phyloP scores from a whole-genome alignment of 2,888 invertebrate genomes.

The Agrilus mali region DNA sequence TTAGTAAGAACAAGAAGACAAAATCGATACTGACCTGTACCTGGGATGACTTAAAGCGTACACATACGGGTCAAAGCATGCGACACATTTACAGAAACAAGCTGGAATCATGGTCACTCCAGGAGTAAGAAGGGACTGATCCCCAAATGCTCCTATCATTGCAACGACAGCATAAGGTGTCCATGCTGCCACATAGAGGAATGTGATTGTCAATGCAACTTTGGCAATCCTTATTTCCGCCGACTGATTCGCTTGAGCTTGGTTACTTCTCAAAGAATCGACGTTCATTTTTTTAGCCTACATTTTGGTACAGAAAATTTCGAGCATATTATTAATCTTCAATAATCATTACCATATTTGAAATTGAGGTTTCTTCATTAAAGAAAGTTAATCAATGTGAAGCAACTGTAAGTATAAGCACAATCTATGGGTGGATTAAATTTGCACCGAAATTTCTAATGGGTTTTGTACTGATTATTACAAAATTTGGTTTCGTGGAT shows the following conservation, averaged over 20 bases:
- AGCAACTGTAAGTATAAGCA: too few species aligned
- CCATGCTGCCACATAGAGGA: slow-evolving; percentile 77
- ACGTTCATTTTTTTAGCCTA: slow-evolving; percentile 86
- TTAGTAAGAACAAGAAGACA: slow-evolving; percentile 4
- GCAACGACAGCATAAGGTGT: slow-evolving; percentile 79
- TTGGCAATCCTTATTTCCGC: slow-evolving; percentile 79
- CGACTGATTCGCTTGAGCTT: slow-evolving; percentile 51
- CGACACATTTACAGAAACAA: slow-evolving; percentile 74
- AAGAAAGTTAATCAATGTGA: too few species aligned
- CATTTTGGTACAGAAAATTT: not conserved
- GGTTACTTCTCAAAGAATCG: slow-evolving; percentile 64
- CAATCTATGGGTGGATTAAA: too few species aligned
- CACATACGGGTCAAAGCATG: slow-evolving; percentile 84
- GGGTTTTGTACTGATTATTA: too few species aligned
- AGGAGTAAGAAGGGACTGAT: slow-evolving; percentile 58
- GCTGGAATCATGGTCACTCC: slow-evolving; percentile 79
- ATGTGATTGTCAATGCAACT: slow-evolving; percentile 77
- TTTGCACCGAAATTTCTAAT: too few species aligned
- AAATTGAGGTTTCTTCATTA: too few species aligned
- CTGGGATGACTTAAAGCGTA: slow-evolving; percentile 86
- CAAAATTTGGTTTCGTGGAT: too few species aligned
- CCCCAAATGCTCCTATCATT: slow-evolving; percentile 71
- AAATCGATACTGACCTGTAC: slow-evolving; percentile 46
- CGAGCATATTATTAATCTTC: too few species aligned
- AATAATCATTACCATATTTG: too few species aligned